Conservation (phyloP, 2,888 invertebrate species). For the Ornithoptera alexandrae region DNA sequence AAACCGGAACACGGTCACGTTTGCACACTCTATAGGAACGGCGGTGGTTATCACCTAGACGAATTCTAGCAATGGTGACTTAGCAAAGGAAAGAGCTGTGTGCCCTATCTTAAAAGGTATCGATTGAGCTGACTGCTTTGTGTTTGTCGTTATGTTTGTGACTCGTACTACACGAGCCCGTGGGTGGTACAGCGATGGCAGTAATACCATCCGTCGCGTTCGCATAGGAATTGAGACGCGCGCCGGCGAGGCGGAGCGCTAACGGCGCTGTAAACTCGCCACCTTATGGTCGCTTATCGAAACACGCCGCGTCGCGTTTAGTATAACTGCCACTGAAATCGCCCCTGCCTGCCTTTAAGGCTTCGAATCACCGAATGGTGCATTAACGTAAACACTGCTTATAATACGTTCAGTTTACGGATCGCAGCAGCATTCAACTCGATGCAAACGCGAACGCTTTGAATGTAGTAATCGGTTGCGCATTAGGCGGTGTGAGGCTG, state of each 20-base stretch:
- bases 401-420: neutral
- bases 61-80: no score
- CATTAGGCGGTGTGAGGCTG: no score
- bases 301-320: slow-evolving; percentile 32
- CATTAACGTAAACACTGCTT: slow-evolving; percentile 10
- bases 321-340: slow-evolving; percentile 31
- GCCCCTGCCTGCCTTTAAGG: slow-evolving; percentile 19
- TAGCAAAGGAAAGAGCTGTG: no score
- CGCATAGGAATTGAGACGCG: slow-evolving; percentile 58
- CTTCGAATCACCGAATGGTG: slow-evolving; percentile 13
- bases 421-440: no score
- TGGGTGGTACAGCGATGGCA: slow-evolving; percentile 56
- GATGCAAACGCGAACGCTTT: no score
- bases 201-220: slow-evolving; percentile 54
- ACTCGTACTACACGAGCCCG: slow-evolving; percentile 44
- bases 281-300: slow-evolving; percentile 36
- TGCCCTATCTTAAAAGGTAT: no score
- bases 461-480: no score
- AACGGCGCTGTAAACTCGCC: slow-evolving; percentile 40
- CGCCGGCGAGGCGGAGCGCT: slow-evolving; percentile 34
- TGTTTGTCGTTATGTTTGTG: slow-evolving; percentile 13
- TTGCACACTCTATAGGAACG: no score
- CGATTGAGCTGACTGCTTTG: no score
- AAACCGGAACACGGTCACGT: no score
- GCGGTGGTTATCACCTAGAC: no score